Evolutionary conservation across 2,113 vertebrate genomes (phyloP).

Genomic region (Paedocypris sp.): DNA sequence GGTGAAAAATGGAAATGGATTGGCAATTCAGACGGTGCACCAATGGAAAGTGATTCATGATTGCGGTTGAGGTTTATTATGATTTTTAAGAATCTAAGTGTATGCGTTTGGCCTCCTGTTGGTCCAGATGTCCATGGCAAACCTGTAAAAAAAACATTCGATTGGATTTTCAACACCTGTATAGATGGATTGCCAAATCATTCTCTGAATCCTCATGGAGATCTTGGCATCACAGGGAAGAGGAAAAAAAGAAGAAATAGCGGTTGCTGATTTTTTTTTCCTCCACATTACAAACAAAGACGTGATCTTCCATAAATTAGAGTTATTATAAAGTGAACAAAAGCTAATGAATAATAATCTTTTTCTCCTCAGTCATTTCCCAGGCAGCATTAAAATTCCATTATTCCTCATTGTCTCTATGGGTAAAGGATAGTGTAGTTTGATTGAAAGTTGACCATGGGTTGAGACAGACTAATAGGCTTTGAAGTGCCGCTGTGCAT

Average conservation of each 20-base stretch:
- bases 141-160: constrained; percentile 2
- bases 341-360: background rate
- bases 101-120: constrained; percentile 4
- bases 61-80: constrained; percentile 8
- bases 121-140: background rate
- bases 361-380: background rate
- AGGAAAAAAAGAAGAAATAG: background rate
- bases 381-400: constrained; percentile 12
- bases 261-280: background rate
- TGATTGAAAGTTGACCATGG: constrained; percentile 22
- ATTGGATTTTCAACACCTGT: constrained; percentile 19
- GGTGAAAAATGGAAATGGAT: constrained; percentile 6
- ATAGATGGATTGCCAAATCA: constrained; percentile 5
- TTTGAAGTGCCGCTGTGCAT: constrained; percentile 23
- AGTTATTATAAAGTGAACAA: background rate
- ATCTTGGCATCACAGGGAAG: constrained; percentile 11
- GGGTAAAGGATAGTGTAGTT: background rate
- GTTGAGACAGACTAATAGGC: constrained; percentile 15
- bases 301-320: background rate
- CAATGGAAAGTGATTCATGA: constrained; percentile 1
- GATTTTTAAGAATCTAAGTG: constrained; percentile 13
- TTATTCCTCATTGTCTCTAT: background rate
- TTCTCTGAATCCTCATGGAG: background rate
- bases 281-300: too few relatives aligned
- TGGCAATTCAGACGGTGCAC: background rate